Base-by-base conservation (phyloP, 2,797 vertebrate species). In the Menidia menidia region DNA sequence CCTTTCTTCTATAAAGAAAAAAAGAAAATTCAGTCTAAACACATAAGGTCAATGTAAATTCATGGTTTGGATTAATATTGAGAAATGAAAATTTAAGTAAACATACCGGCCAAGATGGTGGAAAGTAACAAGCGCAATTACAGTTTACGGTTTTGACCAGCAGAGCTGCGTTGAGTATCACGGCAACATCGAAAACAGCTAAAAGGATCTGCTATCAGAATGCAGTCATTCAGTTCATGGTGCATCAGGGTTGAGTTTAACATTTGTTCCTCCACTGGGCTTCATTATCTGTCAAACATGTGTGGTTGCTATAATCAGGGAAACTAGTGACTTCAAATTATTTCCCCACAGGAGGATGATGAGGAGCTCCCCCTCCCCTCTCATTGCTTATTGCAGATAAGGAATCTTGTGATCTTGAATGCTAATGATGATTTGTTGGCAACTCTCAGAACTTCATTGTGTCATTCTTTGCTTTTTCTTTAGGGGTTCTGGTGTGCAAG, bases 401-500 rank as follows among this genome's bases (percentile, higher is more conserved):
- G 12, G 2, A 45, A 15, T 5, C 4, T 4, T 13, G 0, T 44
- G 0, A 14, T 1, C 25, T 30, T 16, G 1, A 33, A 16, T 35
- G 9, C 5, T 54, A 42, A 68, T 58, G n/a, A 6, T 11, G 30
- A 2, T 43, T 45, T 44, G 48, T 3, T 16, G 1, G 31, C 16
- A 30, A 31, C 61, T 56, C 55, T 64, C 10, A 6, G n/a, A 7
- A 6, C 18, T 11, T 71, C 16, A 33, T 15, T 68, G 9, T 47
- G 54, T 57, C 2, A 0, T 45, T 14, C 1, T 68, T 10, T 80
- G 2, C 54, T 76, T 65, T 73, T 71, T 47, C 65, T 78, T 4
- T 62, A 95, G 95, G 95, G 0, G 94, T 94, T 35, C 82, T 95
- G 47, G 92, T 95, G 44, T 96, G 95, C 79, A 96, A 96, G 82